Evolutionary conservation across 2,888 invertebrate species (phyloP).

Genomic region (Apomyelois bistriatella): DNA sequence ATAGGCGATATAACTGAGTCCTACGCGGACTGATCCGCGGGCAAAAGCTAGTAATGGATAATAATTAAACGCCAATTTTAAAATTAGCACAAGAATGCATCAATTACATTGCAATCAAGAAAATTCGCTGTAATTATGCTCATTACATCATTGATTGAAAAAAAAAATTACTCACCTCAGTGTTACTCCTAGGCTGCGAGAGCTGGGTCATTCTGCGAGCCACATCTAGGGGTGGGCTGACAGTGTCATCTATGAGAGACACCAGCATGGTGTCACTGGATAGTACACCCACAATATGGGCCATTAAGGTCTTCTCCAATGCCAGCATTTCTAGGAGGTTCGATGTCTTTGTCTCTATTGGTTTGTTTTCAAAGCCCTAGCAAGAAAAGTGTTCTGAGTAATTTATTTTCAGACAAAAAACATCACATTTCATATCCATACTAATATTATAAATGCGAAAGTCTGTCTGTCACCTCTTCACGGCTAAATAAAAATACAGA

Average conservation of each 20-base stretch:
- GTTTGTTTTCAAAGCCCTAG: conserved; percentile 76
- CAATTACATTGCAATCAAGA: background rate
- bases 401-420: background rate
- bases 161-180: conserved; percentile 47
- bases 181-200: conserved; percentile 56
- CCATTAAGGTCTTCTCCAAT: conserved; percentile 81
- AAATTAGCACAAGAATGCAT: background rate
- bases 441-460: too few species aligned
- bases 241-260: conserved; percentile 79
- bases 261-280: conserved; percentile 79
- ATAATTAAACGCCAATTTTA: too few species aligned
- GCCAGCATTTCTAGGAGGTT: conserved; percentile 84
- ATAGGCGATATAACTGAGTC: too few species aligned
- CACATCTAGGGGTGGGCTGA: conserved; percentile 77
- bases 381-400: conserved; percentile 9
- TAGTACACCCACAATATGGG: conserved; percentile 77
- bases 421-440: background rate
- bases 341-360: conserved; percentile 76
- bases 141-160: too few species aligned
- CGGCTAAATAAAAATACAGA: too few species aligned
- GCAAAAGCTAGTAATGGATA: too few species aligned
- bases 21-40: too few species aligned
- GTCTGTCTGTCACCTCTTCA: too few species aligned
- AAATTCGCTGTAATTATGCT: background rate
- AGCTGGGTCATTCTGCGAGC: conserved; percentile 75